phyloP scores from a whole-genome alignment of 2,113 vertebrate species.

The Morone chrysops region DNA sequence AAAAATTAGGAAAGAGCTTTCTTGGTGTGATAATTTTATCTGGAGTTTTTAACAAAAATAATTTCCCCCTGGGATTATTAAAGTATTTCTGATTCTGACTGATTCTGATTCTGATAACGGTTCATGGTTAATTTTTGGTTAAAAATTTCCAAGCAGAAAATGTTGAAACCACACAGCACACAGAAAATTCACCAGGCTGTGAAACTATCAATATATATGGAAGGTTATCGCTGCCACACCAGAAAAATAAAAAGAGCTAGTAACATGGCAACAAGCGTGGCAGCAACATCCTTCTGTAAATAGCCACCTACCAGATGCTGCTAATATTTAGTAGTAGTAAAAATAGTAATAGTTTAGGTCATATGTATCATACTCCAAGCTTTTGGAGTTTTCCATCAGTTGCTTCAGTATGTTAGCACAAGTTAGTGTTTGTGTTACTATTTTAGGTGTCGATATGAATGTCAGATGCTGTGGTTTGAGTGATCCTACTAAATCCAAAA shows the following conservation, averaged over 20 bases:
- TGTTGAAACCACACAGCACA: not conserved
- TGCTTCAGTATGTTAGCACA: not conserved
- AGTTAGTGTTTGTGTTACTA: not conserved
- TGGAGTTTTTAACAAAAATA: no score
- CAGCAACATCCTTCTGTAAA: no score
- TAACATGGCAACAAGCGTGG: no score
- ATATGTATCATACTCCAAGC: no score
- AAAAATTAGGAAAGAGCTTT: not conserved
- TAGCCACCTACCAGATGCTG: not conserved
- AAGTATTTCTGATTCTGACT: no score
- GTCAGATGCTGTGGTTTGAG: not conserved
- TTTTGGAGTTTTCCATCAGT: not conserved
- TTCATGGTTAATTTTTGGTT: not conserved
- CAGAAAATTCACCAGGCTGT: not conserved
- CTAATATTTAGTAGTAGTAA: not conserved
- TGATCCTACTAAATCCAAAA: not conserved
- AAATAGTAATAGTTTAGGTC: no score
- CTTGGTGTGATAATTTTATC: not conserved
- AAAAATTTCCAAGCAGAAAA: not conserved
- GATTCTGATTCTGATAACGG: no score
- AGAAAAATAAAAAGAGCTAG: no score
- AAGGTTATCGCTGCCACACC: no score
- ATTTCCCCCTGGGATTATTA: no score
- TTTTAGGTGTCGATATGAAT: not conserved
- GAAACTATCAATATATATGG: not conserved